Conservation (phyloP, 2,888 invertebrate genomes). For the Artemia sinica region DNA sequence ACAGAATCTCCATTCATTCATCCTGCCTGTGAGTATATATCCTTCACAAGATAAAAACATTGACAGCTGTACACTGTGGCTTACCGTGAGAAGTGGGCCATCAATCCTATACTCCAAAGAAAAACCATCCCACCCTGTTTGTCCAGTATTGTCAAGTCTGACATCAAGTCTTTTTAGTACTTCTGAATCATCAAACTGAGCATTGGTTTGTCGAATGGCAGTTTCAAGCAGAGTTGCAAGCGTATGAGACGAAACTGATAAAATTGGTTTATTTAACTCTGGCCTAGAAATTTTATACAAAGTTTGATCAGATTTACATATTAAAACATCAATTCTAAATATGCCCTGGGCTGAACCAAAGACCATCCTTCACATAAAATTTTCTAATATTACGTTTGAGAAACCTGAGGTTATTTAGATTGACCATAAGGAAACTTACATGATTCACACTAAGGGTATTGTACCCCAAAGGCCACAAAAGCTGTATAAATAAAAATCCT, state of each 20-base stretch:
- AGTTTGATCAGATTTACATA: constrained; percentile 20
- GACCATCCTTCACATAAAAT: not conserved
- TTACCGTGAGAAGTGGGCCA: constrained; percentile 69
- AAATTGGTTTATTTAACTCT: constrained; percentile 70
- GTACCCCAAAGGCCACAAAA: no score
- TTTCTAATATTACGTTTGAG: no score
- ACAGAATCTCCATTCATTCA: no score
- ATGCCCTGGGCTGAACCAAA: constrained; percentile 4
- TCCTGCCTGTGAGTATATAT: no score
- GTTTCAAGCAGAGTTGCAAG: constrained; percentile 65
- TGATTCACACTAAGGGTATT: no score
- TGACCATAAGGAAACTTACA: no score
- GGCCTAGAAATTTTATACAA: constrained; percentile 40
- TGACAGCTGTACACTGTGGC: constrained; percentile 25
- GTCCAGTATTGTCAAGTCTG: constrained; percentile 47
- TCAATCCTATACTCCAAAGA: constrained; percentile 68
- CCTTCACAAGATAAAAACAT: constrained; percentile 18
- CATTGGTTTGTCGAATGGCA: constrained; percentile 75
- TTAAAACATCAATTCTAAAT: constrained; percentile 18
- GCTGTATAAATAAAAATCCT: no score
- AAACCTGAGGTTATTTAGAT: no score
- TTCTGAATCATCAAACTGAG: constrained; percentile 80
- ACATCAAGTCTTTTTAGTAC: constrained; percentile 74
- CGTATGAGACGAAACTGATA: constrained; percentile 69
- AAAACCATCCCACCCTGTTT: constrained; percentile 79